These are phyloP conservation scores for Cardiocondyla obscurior DNA, from an alignment of 1,140 invertebrate species.

Conservation along the genomic window DNA sequence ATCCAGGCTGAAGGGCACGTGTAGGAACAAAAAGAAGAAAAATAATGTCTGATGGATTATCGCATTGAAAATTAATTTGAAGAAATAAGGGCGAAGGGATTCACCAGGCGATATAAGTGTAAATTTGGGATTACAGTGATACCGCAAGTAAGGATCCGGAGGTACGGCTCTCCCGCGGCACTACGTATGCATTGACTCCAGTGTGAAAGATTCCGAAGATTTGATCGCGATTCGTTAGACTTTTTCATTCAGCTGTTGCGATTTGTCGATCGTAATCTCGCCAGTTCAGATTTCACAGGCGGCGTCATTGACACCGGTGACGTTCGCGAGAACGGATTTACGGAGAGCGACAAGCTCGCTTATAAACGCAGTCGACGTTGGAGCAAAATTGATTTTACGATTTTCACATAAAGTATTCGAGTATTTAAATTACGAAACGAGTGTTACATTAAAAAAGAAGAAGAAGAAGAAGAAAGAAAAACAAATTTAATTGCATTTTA, in stretches of 20 bases:
- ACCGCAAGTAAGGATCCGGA: neutral
- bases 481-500: neutral
- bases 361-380: neutral
- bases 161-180: neutral
- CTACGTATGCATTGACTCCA: neutral
- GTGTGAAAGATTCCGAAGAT: neutral
- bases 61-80: neutral
- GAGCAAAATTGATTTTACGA: neutral
- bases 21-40: neutral
- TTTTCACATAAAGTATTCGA: neutral
- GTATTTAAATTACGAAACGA: neutral
- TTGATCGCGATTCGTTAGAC: neutral
- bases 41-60: neutral
- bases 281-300: conserved; percentile 6
- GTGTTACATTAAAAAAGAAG: neutral
- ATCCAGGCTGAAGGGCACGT: neutral
- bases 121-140: conserved; percentile 42
- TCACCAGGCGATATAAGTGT: neutral
- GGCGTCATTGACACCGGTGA: neutral
- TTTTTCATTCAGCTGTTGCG: neutral
- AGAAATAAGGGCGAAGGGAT: neutral
- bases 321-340: conserved; percentile 2
- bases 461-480: too few species aligned
- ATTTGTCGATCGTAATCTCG: neutral
- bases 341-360: conserved; percentile 24